Evolutionary conservation across 2,888 invertebrate genomes (phyloP).

Genomic region (Frankliniella fusca): DNA sequence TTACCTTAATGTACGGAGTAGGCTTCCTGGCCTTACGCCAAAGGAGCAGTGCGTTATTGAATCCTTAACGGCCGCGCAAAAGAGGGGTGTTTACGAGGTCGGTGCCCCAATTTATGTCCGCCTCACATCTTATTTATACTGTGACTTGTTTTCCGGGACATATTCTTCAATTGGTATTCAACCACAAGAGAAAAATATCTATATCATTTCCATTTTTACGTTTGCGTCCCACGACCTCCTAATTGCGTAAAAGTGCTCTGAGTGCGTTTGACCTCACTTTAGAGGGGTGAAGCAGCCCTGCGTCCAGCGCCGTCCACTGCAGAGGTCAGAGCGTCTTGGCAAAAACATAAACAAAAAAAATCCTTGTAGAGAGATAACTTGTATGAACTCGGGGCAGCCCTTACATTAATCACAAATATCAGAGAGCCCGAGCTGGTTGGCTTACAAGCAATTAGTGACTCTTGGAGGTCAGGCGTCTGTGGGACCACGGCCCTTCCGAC

Average conservation of each 20-base stretch:
- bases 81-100: slow-evolving; percentile 16
- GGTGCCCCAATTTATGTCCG: slow-evolving; percentile 6
- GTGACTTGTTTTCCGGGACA: too few relatives aligned
- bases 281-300: too few relatives aligned
- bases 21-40: background rate
- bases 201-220: too few relatives aligned
- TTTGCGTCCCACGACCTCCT: too few relatives aligned
- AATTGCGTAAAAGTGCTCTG: too few relatives aligned
- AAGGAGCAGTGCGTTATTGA: slow-evolving; percentile 2
- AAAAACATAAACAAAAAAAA: too few relatives aligned
- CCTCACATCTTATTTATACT: too few relatives aligned
- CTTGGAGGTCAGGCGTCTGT: background rate
- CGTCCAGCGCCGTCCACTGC: too few relatives aligned
- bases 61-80: background rate
- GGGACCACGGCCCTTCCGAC: background rate
- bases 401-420: slow-evolving; percentile 6
- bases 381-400: background rate
- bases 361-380: background rate
- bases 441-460: slow-evolving; percentile 10
- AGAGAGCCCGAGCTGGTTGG: background rate
- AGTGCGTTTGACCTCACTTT: background rate
- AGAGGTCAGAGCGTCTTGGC: too few relatives aligned
- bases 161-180: too few relatives aligned
- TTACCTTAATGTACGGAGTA: slow-evolving; percentile 14
- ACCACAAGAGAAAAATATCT: too few relatives aligned